Percentiles rank a stretch among this genome's conserved stretches.
phyloP scores from a whole-genome alignment of 92 coral and sea anemone species.

The Nematostella vectensis region DNA sequence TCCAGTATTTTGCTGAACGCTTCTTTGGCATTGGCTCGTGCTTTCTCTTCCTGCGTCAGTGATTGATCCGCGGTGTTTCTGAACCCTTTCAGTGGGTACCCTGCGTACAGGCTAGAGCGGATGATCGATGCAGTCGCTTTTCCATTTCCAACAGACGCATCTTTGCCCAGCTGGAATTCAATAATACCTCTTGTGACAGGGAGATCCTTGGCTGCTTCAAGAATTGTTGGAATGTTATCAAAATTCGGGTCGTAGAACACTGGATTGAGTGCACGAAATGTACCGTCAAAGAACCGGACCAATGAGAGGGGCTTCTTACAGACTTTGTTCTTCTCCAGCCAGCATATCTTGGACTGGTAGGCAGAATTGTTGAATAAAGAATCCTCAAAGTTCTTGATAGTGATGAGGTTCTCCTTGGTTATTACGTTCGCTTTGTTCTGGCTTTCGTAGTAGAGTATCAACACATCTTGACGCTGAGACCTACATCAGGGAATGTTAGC shows the following conservation, averaged over 20 bases:
- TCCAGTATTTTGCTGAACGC: conserved; percentile 31
- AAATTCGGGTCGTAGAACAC: conserved; percentile 39
- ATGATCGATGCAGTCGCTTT: conserved; percentile 23
- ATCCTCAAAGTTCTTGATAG: conserved; percentile 34
- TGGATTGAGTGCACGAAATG: conserved; percentile 21
- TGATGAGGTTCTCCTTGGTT: conserved; percentile 28
- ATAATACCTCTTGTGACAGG: conserved; percentile 17
- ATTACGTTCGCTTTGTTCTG: conserved; percentile 31
- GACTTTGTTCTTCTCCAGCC: conserved; percentile 13
- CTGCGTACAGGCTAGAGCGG: conserved; percentile 35
- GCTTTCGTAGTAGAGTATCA: conserved; percentile 42
- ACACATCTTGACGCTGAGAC: conserved; percentile 17
- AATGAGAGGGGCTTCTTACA: conserved; percentile 48
- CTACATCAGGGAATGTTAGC: too few relatives aligned
- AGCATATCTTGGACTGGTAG: conserved; percentile 48
- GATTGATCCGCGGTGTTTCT: conserved; percentile 25
- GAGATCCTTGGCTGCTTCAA: conserved; percentile 23
- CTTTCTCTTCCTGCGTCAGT: conserved; percentile 28
- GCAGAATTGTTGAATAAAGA: conserved; percentile 20
- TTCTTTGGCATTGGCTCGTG: conserved; percentile 18
- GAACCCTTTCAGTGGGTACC: conserved; percentile 48
- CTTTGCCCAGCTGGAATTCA: conserved; percentile 50
- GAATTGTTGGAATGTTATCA: conserved; percentile 40
- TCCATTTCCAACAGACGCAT: conserved; percentile 22
- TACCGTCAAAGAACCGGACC: conserved; percentile 62